A percentile compares a stretch with the other conserved stretches of the same genome.
These are phyloP conservation scores for Cheiracanthium punctorium DNA, from an alignment of 2,888 invertebrate genomes.

Conservation along the genomic window DNA sequence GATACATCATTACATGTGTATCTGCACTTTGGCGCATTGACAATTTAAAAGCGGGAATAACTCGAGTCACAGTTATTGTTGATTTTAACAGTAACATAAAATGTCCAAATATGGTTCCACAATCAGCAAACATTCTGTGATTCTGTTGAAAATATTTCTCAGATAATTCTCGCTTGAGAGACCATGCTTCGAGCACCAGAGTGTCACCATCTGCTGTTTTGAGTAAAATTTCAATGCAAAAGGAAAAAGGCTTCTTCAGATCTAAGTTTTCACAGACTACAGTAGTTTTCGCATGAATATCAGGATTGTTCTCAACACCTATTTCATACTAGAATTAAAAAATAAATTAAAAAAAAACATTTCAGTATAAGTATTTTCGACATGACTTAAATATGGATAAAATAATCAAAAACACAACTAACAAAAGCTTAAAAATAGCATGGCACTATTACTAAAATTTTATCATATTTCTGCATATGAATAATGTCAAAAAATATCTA, in stretches of 20 bases:
- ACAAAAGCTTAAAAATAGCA: too few species aligned
- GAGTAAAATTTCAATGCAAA: slow-evolving; percentile 91
- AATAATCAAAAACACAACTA: too few species aligned
- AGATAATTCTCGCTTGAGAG: slow-evolving; percentile 79
- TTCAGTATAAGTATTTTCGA: too few species aligned
- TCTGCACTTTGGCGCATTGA: slow-evolving; percentile 89
- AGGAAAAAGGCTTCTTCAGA: slow-evolving; percentile 79
- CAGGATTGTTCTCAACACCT: slow-evolving; percentile 88
- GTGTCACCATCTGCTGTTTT: slow-evolving; percentile 90
- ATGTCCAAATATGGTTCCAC: slow-evolving; percentile 84
- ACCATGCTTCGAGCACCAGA: slow-evolving; percentile 94
- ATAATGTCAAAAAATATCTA: too few species aligned
- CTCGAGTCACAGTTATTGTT: slow-evolving; percentile 89
- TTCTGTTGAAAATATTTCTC: slow-evolving; percentile 72
- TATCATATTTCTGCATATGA: too few species aligned
- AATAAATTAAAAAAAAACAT: background rate
- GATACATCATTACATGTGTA: slow-evolving; percentile 91
- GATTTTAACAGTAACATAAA: slow-evolving; percentile 95
- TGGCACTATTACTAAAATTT: too few species aligned
- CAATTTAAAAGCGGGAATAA: slow-evolving; percentile 94
- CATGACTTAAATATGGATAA: too few species aligned
- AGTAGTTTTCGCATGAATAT: slow-evolving; percentile 87
- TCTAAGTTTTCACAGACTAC: slow-evolving; percentile 81
- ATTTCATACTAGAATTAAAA: slow-evolving; percentile 85
- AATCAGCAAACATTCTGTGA: slow-evolving; percentile 27